Conservation (phyloP, 2,113 vertebrate species). For the Chaenocephalus aceratus region DNA sequence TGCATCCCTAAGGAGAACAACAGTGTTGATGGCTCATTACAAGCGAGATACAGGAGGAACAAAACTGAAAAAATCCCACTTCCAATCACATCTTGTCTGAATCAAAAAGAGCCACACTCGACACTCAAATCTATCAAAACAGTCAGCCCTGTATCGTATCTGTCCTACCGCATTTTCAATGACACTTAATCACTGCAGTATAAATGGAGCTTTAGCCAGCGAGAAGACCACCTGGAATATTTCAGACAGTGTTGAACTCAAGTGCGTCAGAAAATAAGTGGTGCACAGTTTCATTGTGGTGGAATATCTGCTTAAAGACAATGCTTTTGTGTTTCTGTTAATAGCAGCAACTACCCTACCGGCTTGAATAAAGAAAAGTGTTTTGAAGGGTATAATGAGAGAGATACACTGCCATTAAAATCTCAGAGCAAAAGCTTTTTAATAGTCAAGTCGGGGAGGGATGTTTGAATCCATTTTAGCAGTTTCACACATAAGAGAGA, state of each 20-base stretch:
- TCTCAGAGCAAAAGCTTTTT: slow-evolving; percentile 29
- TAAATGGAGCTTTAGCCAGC: slow-evolving; percentile 17
- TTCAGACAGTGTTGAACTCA: slow-evolving; percentile 17
- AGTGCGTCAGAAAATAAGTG: slow-evolving; percentile 16
- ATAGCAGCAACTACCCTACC: slow-evolving; percentile 41
- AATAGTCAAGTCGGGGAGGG: slow-evolving; percentile 10
- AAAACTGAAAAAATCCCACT: background rate
- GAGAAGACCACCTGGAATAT: slow-evolving; percentile 28
- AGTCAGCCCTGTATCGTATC: slow-evolving; percentile 1
- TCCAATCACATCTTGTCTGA: background rate
- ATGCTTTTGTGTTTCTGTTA: slow-evolving; percentile 49
- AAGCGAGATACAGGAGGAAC: background rate
- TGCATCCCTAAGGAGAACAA: too few species aligned
- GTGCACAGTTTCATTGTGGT: background rate
- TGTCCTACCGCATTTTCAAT: background rate
- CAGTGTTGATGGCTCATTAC: too few species aligned
- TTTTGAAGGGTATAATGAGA: slow-evolving; percentile 64
- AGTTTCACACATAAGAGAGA: slow-evolving; percentile 28
- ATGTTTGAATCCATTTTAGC: slow-evolving; percentile 41
- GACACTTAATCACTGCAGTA: slow-evolving; percentile 19
- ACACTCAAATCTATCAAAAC: slow-evolving; percentile 7
- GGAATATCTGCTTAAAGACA: slow-evolving; percentile 57
- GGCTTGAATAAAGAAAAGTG: slow-evolving; percentile 37
- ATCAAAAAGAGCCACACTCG: background rate
- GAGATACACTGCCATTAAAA: slow-evolving; percentile 30